Conservation (phyloP, 2,797 vertebrate genomes). For the Gymnodraco acuticeps region DNA sequence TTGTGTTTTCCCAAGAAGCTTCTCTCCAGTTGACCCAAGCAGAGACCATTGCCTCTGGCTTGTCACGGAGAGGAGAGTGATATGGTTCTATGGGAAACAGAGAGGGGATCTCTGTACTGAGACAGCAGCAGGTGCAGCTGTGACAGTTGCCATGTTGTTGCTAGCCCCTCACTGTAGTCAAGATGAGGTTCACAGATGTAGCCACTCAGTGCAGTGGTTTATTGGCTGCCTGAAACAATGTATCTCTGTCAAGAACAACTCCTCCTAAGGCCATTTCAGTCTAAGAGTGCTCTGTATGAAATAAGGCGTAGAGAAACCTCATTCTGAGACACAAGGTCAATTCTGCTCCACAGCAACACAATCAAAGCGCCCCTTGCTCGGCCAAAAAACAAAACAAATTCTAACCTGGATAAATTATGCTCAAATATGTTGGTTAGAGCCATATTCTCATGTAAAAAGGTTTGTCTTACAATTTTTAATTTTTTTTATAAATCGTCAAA, state of each 20-base stretch:
- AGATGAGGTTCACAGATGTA: constrained; percentile 86
- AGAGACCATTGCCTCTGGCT: constrained; percentile 82
- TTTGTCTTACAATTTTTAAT: constrained; percentile 65
- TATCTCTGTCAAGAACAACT: constrained; percentile 83
- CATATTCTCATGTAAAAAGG: constrained; percentile 10
- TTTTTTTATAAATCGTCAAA: neutral
- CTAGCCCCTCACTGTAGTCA: constrained; percentile 79
- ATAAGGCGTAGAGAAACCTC: constrained; percentile 70
- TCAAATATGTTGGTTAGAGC: constrained; percentile 3
- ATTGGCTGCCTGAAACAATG: constrained; percentile 83
- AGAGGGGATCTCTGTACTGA: constrained; percentile 81
- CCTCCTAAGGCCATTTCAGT: constrained; percentile 76
- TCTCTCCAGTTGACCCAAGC: constrained; percentile 90
- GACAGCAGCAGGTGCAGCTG: constrained; percentile 89
- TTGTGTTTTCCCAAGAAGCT: constrained; percentile 89
- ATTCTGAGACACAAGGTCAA: constrained; percentile 73
- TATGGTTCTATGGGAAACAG: constrained; percentile 75
- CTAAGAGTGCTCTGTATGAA: constrained; percentile 67
- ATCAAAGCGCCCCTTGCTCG: constrained; percentile 55
- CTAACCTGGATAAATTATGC: constrained; percentile 41
- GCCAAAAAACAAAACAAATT: constrained; percentile 39
- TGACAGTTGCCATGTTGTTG: constrained; percentile 84
- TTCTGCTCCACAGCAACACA: constrained; percentile 65
- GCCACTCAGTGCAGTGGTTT: constrained; percentile 83
- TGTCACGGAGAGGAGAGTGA: constrained; percentile 75